Evolutionary conservation across 2,888 invertebrate species (phyloP).

Genomic region (Epistrophe grossulariae): DNA sequence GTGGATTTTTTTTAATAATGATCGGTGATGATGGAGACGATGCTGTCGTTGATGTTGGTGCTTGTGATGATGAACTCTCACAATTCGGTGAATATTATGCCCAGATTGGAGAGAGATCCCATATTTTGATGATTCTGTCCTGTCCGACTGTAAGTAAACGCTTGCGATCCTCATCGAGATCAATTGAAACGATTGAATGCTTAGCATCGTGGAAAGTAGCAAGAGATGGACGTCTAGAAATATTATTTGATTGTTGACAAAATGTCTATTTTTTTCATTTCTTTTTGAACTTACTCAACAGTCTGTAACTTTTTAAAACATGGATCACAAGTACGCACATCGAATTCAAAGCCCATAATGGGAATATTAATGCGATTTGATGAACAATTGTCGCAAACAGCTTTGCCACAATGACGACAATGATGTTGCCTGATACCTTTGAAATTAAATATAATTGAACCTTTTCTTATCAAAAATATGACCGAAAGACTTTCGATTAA

Average conservation of each 20-base stretch:
- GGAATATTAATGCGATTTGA: conserved; percentile 95
- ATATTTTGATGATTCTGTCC: conserved; percentile 97
- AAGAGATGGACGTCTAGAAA: conserved; percentile 91
- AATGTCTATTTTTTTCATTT: conserved; percentile 3
- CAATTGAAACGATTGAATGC: conserved; percentile 94
- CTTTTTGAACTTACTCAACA: conserved; percentile 89
- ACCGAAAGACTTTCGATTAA: no score
- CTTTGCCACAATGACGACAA: conserved; percentile 97
- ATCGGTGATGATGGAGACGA: conserved; percentile 60
- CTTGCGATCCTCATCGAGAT: conserved; percentile 94
- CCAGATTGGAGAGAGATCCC: conserved; percentile 91
- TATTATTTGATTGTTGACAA: not conserved
- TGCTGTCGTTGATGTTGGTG: conserved; percentile 58
- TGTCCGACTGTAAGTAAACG: conserved; percentile 96
- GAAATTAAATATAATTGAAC: not conserved
- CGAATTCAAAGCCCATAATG: conserved; percentile 98
- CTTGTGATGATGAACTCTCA: conserved; percentile 68
- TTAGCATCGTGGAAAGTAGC: conserved; percentile 98
- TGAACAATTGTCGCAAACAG: conserved; percentile 97
- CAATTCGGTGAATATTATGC: conserved; percentile 78
- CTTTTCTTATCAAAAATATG: not conserved
- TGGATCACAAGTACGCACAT: conserved; percentile 96
- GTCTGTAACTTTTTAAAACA: conserved; percentile 93
- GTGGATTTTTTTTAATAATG: conserved; percentile 50
- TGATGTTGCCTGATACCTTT: conserved; percentile 92